phyloP scores from a whole-genome alignment of 2,888 invertebrate species.

The Leucophora obtusa region DNA sequence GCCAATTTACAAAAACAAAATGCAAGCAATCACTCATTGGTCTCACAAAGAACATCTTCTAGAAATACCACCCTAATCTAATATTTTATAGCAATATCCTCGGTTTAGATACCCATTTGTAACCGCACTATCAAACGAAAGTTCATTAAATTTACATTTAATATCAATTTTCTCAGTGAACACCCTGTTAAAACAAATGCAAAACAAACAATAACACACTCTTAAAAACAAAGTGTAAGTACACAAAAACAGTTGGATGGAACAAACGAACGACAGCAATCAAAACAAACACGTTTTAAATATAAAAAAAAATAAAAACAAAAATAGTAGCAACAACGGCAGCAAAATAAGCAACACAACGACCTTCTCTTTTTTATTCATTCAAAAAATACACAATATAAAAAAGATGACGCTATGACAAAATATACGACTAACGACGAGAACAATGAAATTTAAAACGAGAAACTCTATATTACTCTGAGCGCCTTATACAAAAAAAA shows the following conservation, averaged over 20 bases:
- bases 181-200: constrained; percentile 43
- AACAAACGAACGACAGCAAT: constrained; percentile 3
- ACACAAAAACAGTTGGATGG: constrained; percentile 33
- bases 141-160: too few species aligned
- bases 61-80: too few species aligned
- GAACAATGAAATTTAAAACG: constrained; percentile 9
- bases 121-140: too few species aligned
- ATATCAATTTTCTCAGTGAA: constrained; percentile 7
- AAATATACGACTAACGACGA: constrained; percentile 29
- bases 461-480: constrained; percentile 44
- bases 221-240: constrained; percentile 21
- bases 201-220: constrained; percentile 12
- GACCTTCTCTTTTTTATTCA: constrained; percentile 64
- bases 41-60: too few species aligned
- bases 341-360: constrained; percentile 53
- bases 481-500: constrained; percentile 62
- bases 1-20: too few species aligned
- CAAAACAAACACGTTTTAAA: constrained; percentile 55
- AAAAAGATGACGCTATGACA: constrained; percentile 45
- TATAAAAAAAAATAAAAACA: constrained; percentile 46
- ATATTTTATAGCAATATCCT: too few species aligned
- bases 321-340: constrained; percentile 9
- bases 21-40: too few species aligned
- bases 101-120: too few species aligned
- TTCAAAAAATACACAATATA: constrained; percentile 28